Percentiles rank a stretch among this genome's conserved stretches.
Evolutionary conservation across 2,888 invertebrate species (phyloP).

Genomic region (Lepidochitona cinerea): DNA sequence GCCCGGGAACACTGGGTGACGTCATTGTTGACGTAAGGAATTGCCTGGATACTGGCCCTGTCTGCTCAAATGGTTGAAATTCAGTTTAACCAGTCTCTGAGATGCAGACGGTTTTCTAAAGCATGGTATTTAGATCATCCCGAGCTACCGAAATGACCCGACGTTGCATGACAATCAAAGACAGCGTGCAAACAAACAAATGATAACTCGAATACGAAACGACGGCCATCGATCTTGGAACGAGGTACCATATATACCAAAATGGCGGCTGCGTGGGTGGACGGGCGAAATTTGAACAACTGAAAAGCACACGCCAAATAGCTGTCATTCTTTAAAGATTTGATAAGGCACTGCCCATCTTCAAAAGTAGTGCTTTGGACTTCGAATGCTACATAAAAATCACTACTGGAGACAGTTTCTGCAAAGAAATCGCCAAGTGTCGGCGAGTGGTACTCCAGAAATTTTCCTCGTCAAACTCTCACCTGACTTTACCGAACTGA

Average conservation of each 20-base stretch:
- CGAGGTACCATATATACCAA: slow-evolving; percentile 2
- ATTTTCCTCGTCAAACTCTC: no score
- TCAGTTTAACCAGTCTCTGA: not conserved
- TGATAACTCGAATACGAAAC: not conserved
- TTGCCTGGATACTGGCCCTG: slow-evolving; percentile 1
- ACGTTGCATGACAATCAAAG: not conserved
- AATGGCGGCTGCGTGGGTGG: slow-evolving; percentile 5
- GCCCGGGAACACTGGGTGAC: slow-evolving; percentile 2
- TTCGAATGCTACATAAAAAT: no score
- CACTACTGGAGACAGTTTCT: no score
- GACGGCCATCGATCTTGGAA: not conserved
- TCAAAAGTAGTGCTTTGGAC: not conserved
- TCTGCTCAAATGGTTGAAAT: not conserved
- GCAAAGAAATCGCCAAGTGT: not conserved
- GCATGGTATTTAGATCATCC: not conserved
- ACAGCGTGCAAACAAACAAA: not conserved
- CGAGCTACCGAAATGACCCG: no score
- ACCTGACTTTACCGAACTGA: no score
- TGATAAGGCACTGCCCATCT: not conserved
- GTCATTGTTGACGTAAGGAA: not conserved
- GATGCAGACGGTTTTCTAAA: not conserved
- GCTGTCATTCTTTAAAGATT: not conserved
- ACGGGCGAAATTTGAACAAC: slow-evolving; percentile 4
- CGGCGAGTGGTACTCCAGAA: not conserved
- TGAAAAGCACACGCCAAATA: slow-evolving; percentile 6